Percentiles rank a stretch among this genome's conserved stretches.
Evolutionary conservation across 2,797 vertebrate species (phyloP).

Genomic region (Schizopygopsis malacanthus): DNA sequence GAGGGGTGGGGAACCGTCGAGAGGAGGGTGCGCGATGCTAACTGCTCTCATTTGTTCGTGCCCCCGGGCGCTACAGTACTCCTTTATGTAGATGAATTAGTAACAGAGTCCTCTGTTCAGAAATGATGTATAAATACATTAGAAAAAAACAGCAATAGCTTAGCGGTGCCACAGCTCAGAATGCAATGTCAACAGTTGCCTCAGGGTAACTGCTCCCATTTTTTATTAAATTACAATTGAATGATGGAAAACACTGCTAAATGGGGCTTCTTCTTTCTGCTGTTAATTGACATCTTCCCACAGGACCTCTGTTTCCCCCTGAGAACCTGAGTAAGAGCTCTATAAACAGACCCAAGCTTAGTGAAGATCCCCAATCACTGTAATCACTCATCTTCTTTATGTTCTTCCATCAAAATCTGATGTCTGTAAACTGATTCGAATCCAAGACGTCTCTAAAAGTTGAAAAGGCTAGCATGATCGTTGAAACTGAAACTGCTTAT

Average conservation of each 20-base stretch:
- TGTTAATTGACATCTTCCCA: slow-evolving; percentile 88
- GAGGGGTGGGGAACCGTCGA: slow-evolving; percentile 65
- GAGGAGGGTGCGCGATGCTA: slow-evolving; percentile 78
- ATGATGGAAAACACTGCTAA: slow-evolving; percentile 83
- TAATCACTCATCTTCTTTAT: background rate
- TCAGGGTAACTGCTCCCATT: slow-evolving; percentile 78
- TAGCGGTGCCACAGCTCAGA: slow-evolving; percentile 73
- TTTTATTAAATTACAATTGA: slow-evolving; percentile 82
- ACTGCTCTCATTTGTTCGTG: slow-evolving; percentile 85
- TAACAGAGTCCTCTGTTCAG: slow-evolving; percentile 90
- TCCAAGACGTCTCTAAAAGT: background rate
- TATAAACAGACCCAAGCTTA: slow-evolving; percentile 81
- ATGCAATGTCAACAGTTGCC: slow-evolving; percentile 90
- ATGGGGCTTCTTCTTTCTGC: slow-evolving; percentile 64
- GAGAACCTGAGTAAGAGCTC: slow-evolving; percentile 76
- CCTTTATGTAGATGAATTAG: slow-evolving; percentile 95
- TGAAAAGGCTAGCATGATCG: background rate
- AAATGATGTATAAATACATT: slow-evolving; percentile 83
- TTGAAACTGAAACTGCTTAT: background rate
- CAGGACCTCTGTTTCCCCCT: slow-evolving; percentile 70
- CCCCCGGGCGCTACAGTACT: slow-evolving; percentile 88
- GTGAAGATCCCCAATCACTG: slow-evolving; percentile 63
- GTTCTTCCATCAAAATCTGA: background rate
- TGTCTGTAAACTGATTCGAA: slow-evolving; percentile 1
- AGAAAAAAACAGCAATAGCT: slow-evolving; percentile 70